phyloP scores from a whole-genome alignment of 2,113 vertebrate genomes.

The Myocastor coypus region DNA sequence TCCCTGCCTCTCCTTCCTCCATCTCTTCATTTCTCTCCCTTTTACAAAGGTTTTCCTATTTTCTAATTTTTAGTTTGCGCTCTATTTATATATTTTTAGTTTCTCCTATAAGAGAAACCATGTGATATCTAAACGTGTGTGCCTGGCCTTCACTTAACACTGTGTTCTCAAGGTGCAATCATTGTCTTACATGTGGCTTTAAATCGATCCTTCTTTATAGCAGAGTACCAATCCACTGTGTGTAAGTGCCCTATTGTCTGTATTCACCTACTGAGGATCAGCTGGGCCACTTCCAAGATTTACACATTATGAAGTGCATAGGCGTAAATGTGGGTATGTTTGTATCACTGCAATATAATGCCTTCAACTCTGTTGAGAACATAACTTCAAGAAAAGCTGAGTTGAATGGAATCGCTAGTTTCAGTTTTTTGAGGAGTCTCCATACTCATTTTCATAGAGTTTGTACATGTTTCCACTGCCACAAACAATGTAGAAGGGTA shows the following conservation, averaged over 20 bases:
- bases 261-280: background rate
- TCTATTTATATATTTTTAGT: background rate
- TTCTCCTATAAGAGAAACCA: background rate
- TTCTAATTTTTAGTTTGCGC: background rate
- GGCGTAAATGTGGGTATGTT: background rate
- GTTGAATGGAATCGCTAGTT: background rate
- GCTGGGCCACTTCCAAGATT: background rate
- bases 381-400: background rate
- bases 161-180: background rate
- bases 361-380: background rate
- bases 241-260: background rate
- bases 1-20: background rate
- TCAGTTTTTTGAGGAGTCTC: background rate
- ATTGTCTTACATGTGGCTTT: background rate
- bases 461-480: background rate
- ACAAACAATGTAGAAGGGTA: background rate
- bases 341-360: background rate
- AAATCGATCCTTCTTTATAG: background rate
- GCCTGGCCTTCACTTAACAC: background rate
- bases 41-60: background rate
- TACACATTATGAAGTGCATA: background rate
- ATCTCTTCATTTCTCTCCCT: background rate
- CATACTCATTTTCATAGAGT: background rate
- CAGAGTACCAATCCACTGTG: background rate
- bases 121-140: background rate